Conservation (phyloP, 2,888 invertebrate genomes). For the Ornithoptera alexandrae region DNA sequence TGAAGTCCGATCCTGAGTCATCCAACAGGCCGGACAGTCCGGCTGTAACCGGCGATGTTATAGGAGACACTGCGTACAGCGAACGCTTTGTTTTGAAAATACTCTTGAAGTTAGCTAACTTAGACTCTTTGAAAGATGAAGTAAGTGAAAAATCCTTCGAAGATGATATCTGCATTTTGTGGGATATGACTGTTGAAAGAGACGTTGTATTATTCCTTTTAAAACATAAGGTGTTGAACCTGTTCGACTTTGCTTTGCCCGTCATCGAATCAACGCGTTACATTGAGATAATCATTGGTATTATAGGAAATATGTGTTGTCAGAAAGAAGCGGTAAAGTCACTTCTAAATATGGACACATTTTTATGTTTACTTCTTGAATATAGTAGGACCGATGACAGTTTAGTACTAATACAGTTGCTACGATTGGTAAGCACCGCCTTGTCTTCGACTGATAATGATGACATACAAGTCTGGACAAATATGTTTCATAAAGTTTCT, state of each 20-base stretch:
- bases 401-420: constrained; percentile 85
- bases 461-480: constrained; percentile 81
- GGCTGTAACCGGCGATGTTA: constrained; percentile 85
- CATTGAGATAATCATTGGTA: constrained; percentile 90
- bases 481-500: constrained; percentile 60
- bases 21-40: constrained; percentile 39
- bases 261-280: constrained; percentile 82
- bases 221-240: constrained; percentile 83
- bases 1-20: constrained; percentile 49
- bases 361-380: constrained; percentile 79
- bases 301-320: constrained; percentile 91
- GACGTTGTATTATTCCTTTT: constrained; percentile 86
- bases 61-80: constrained; percentile 90
- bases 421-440: constrained; percentile 83
- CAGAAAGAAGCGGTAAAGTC: constrained; percentile 80
- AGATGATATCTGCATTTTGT: constrained; percentile 86
- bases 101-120: constrained; percentile 81
- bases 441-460: constrained; percentile 63
- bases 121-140: constrained; percentile 72
- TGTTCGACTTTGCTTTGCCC: constrained; percentile 80
- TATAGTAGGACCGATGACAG: constrained; percentile 83
- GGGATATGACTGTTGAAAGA: constrained; percentile 91
- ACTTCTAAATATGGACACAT: constrained; percentile 78
- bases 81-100: constrained; percentile 86
- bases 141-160: constrained; percentile 83